phyloP scores from a whole-genome alignment of 2,113 vertebrate species.

The Copsychus sechellarum region DNA sequence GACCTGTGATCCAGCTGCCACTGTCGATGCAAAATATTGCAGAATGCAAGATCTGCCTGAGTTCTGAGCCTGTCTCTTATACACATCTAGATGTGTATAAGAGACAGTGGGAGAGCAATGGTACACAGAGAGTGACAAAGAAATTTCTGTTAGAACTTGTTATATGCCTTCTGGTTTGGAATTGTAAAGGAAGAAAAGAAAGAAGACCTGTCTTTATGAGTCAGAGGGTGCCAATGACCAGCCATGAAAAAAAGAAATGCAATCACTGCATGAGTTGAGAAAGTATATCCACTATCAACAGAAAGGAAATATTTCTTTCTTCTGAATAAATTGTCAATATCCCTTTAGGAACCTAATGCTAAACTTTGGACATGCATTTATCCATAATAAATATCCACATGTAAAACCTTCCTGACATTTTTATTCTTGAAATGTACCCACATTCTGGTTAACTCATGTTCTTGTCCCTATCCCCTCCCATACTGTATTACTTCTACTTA shows the following conservation, averaged over 20 bases:
- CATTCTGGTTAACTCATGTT: not conserved
- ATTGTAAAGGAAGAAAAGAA: not conserved
- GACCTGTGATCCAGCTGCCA: slow-evolving; percentile 45
- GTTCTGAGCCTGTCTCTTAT: slow-evolving; percentile 55
- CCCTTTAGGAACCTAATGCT: not conserved
- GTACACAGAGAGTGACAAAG: not conserved
- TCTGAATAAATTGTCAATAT: not conserved
- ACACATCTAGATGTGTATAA: too few relatives aligned
- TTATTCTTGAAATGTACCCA: not conserved
- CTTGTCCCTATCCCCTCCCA: not conserved
- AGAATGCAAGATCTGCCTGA: not conserved
- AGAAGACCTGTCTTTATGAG: not conserved
- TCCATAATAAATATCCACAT: not conserved
- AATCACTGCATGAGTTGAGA: not conserved
- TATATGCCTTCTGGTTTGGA: not conserved
- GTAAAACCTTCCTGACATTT: not conserved
- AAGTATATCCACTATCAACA: not conserved
- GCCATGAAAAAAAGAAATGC: not conserved
- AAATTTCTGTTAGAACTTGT: not conserved
- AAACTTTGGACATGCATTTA: not conserved
- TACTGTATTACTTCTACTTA: not conserved
- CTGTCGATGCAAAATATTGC: not conserved
- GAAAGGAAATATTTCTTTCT: not conserved
- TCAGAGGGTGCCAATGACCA: not conserved
- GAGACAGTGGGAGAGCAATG: too few relatives aligned